phyloP scores from a whole-genome alignment of 2,113 vertebrate genomes.

The Takifugu bimaculatus region DNA sequence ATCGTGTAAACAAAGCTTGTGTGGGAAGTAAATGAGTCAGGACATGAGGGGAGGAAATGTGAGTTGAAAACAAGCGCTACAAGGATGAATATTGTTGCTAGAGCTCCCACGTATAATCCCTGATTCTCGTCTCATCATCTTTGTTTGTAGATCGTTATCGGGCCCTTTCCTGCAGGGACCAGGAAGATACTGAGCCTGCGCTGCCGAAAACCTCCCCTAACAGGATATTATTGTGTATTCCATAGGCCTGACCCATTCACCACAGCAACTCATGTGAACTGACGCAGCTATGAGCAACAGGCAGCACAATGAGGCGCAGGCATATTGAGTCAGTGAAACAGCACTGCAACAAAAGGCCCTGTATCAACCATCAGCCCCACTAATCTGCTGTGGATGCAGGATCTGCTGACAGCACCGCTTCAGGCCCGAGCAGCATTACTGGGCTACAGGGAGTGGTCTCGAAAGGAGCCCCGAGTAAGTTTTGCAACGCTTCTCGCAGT shows the following conservation, averaged over 20 bases:
- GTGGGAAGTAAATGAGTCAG: slow-evolving; percentile 2
- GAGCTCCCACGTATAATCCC: slow-evolving; percentile 34
- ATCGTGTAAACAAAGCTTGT: slow-evolving; percentile 5
- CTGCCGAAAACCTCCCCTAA: slow-evolving; percentile 45
- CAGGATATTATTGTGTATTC: slow-evolving; percentile 65
- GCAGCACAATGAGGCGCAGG: slow-evolving; percentile 57
- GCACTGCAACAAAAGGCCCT: slow-evolving; percentile 65
- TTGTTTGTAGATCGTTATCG: slow-evolving; percentile 67
- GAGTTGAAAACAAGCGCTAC: slow-evolving; percentile 10
- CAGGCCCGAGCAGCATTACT: slow-evolving; percentile 24
- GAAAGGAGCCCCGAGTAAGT: slow-evolving; percentile 2
- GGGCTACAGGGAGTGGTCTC: slow-evolving; percentile 28
- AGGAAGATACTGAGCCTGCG: slow-evolving; percentile 28
- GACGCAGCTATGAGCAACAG: slow-evolving; percentile 45
- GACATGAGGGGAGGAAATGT: not conserved
- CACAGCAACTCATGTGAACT: slow-evolving; percentile 65
- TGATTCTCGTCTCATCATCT: slow-evolving; percentile 38
- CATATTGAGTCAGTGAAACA: slow-evolving; percentile 61
- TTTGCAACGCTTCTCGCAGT: not conserved
- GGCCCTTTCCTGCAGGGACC: slow-evolving; percentile 58
- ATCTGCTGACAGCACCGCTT: slow-evolving; percentile 69
- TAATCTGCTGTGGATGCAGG: slow-evolving; percentile 68
- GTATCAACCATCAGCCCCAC: slow-evolving; percentile 59
- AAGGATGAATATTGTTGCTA: slow-evolving; percentile 14
- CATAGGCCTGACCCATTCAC: slow-evolving; percentile 52